These are phyloP conservation scores for Motacilla alba DNA, from an alignment of 2,113 vertebrate species.

Conservation along the genomic window DNA sequence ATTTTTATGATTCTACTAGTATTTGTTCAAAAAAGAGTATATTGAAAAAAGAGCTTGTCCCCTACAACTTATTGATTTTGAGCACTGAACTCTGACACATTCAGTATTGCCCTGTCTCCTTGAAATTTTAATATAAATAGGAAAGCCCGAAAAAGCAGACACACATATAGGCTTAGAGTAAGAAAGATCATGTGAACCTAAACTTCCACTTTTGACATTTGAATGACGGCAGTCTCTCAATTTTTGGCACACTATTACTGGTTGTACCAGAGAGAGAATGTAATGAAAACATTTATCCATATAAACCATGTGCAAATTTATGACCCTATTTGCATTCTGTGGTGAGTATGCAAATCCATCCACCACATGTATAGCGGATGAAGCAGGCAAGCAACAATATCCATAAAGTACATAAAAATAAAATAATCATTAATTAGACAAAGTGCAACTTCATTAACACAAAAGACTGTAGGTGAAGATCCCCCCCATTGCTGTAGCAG, in stretches of 20 bases:
- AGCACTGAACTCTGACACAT: neutral
- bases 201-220: neutral
- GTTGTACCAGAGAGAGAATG: neutral
- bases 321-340: neutral
- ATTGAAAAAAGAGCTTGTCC: neutral
- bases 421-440: neutral
- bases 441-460: neutral
- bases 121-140: slow-evolving; percentile 26
- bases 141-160: neutral
- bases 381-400: neutral
- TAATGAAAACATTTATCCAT: neutral
- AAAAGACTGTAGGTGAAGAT: neutral
- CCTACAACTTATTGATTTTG: neutral
- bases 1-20: neutral
- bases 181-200: neutral
- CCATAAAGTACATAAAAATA: neutral
- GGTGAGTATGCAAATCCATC: neutral
- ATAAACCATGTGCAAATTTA: neutral
- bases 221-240: neutral
- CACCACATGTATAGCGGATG: neutral
- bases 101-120: neutral
- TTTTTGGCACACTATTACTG: neutral
- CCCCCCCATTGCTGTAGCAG: neutral
- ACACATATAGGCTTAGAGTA: neutral
- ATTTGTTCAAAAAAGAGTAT: neutral